A percentile compares a stretch with the other conserved stretches of the same genome.
Evolutionary conservation across 2,888 invertebrate genomes (phyloP).

Genomic region (Rhingia campestris): DNA sequence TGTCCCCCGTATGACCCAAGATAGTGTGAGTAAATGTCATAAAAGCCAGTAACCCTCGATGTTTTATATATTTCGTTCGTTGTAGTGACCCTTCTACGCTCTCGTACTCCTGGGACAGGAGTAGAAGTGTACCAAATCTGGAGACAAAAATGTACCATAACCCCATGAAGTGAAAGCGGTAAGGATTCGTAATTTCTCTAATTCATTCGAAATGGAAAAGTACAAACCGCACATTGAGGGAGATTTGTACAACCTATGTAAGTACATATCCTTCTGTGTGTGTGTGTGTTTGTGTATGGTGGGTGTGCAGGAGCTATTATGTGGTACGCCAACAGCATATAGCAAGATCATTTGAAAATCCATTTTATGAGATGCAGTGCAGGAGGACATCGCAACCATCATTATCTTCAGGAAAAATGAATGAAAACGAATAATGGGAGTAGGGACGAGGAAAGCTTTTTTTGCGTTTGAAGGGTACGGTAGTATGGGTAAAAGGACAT

Average conservation of each 20-base stretch:
- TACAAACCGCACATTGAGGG: conserved; percentile 38
- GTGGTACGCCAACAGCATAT: conserved; percentile 42
- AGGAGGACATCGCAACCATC: conserved; percentile 62
- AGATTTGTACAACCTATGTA: conserved; percentile 37
- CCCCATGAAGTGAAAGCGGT: conserved; percentile 17
- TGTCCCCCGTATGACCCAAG: conserved; percentile 21
- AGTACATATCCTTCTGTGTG: not conserved
- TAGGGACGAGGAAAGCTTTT: not conserved
- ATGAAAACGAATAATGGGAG: conserved; percentile 16
- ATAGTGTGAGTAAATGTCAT: conserved; percentile 62
- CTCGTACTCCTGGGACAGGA: not conserved
- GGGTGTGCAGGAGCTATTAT: conserved; percentile 35
- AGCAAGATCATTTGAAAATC: conserved; percentile 66
- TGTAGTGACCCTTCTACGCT: not conserved
- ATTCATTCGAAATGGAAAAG: conserved; percentile 68
- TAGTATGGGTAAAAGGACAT: conserved; percentile 46
- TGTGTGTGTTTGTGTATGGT: not conserved
- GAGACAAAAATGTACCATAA: conserved; percentile 40
- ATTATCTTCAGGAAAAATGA: conserved; percentile 41
- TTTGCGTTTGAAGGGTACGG: not conserved
- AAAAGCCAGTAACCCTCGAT: conserved; percentile 67
- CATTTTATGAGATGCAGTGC: conserved; percentile 71
- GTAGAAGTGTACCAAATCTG: conserved; percentile 22
- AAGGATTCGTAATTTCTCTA: conserved; percentile 67
- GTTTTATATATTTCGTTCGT: conserved; percentile 27